Conservation (phyloP, 30 jellyfish, hydroid and myxozoan species). For the Rhopilema esculentum region DNA sequence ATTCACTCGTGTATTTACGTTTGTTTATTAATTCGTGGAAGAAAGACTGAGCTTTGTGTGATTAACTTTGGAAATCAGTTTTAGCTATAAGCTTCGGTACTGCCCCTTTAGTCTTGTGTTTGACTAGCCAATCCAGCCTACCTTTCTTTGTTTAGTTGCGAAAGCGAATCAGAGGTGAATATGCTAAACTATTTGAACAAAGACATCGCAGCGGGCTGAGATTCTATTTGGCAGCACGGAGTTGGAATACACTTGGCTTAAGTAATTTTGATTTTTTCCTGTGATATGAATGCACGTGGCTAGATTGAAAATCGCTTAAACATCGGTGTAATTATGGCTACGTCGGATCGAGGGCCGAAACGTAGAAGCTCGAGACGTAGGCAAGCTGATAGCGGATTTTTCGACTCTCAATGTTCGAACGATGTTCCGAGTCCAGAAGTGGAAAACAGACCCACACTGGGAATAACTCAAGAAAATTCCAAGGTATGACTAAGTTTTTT, state of each 20-base stretch:
- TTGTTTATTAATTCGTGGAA: neutral
- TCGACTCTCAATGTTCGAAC: slow-evolving; percentile 55
- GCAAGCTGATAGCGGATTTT: slow-evolving; percentile 75
- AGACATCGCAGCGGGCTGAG: slow-evolving; percentile 46
- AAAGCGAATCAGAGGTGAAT: slow-evolving; percentile 43
- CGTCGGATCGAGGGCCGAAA: slow-evolving; percentile 6
- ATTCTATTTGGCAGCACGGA: slow-evolving; percentile 26
- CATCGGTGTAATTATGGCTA: too few relatives aligned
- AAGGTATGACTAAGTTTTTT: slow-evolving; percentile 9
- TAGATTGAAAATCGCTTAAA: too few relatives aligned
- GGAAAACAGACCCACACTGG: slow-evolving; percentile 32
- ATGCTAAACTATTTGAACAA: slow-evolving; percentile 34
- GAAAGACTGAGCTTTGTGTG: neutral
- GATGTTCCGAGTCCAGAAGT: slow-evolving; percentile 67
- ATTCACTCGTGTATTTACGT: neutral
- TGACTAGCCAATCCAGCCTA: slow-evolving; percentile 43
- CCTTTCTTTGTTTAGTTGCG: slow-evolving; percentile 56
- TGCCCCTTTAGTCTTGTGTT: slow-evolving; percentile 51
- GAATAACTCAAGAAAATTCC: slow-evolving; percentile 30
- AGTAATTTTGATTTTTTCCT: neutral
- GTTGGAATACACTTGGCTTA: neutral
- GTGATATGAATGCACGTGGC: neutral
- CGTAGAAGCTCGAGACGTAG: slow-evolving; percentile 41
- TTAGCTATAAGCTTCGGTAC: slow-evolving; percentile 41
- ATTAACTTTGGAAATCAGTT: neutral